Evolutionary conservation across 2,797 vertebrate genomes (phyloP).

Genomic region (Phrynocephalus forsythii): DNA sequence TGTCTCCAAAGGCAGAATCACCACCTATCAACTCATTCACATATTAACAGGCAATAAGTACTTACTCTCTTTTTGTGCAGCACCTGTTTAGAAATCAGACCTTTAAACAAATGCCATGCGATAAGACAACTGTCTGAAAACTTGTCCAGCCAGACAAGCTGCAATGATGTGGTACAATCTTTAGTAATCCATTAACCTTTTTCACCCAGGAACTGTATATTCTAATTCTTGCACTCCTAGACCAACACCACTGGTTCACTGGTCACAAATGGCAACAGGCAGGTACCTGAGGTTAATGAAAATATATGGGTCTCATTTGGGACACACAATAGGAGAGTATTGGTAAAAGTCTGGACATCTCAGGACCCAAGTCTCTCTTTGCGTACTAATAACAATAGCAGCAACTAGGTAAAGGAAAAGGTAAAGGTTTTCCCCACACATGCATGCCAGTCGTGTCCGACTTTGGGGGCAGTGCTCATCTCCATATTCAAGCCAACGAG

Average conservation of each 20-base stretch:
- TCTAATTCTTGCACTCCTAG: constrained; percentile 72
- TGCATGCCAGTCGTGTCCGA: too few relatives aligned
- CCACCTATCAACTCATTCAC: background rate
- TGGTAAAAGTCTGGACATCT: constrained; percentile 59
- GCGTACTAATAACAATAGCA: constrained; percentile 32
- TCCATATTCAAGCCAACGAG: too few relatives aligned
- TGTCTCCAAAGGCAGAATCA: background rate
- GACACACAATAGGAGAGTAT: constrained; percentile 44
- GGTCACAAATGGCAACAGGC: constrained; percentile 58
- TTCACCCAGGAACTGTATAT: constrained; percentile 70
- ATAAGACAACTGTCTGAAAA: constrained; percentile 61
- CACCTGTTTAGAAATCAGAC: constrained; percentile 32
- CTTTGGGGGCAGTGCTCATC: too few relatives aligned
- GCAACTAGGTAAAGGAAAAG: background rate
- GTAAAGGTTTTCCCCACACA: too few relatives aligned
- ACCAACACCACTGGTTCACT: constrained; percentile 70
- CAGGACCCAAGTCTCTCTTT: constrained; percentile 65
- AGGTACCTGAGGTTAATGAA: constrained; percentile 67
- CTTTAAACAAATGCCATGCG: constrained; percentile 50
- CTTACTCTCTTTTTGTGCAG: background rate
- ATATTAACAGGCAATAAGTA: background rate
- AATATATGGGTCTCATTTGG: constrained; percentile 64
- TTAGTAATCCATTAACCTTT: constrained; percentile 74
- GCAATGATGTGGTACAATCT: constrained; percentile 67
- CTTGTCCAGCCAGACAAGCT: constrained; percentile 52